A percentile compares a stretch with the other conserved stretches of the same genome.
Evolutionary conservation across 2,888 invertebrate species (phyloP).

Genomic region (Agrochola circellaris): DNA sequence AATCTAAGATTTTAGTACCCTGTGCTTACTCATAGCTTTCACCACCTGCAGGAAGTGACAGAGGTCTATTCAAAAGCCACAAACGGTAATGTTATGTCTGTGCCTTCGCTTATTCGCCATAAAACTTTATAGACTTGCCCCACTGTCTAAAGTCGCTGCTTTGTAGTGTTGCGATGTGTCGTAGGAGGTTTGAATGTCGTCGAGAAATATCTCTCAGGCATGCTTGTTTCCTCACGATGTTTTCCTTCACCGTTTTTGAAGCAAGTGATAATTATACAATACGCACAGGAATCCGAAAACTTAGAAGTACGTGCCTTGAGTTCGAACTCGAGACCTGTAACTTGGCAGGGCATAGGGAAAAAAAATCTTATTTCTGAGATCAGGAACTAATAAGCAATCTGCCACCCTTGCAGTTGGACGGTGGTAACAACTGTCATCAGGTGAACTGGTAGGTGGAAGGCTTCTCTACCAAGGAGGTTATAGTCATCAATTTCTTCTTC

Average conservation of each 20-base stretch:
- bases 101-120: slow-evolving; percentile 39
- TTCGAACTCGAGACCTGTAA: too few species aligned
- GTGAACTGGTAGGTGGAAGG: background rate
- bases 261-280: too few species aligned
- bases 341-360: too few species aligned
- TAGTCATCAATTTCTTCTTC: too few species aligned
- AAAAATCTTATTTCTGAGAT: background rate
- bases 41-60: slow-evolving; percentile 37
- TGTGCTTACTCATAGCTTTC: slow-evolving; percentile 23
- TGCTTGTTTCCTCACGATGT: too few species aligned
- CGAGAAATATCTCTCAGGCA: too few species aligned
- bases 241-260: too few species aligned
- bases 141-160: slow-evolving; percentile 47
- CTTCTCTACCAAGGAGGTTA: too few species aligned
- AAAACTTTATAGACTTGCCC: slow-evolving; percentile 55
- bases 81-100: slow-evolving; percentile 53
- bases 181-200: background rate
- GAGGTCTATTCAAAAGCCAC: slow-evolving; percentile 47
- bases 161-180: slow-evolving; percentile 44
- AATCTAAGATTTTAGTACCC: too few species aligned
- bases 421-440: background rate
- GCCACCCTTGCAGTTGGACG: too few species aligned
- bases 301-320: too few species aligned
- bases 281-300: too few species aligned
- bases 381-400: background rate